Conservation (phyloP, 2,888 invertebrate genomes). For the Ophioninae sp. region DNA sequence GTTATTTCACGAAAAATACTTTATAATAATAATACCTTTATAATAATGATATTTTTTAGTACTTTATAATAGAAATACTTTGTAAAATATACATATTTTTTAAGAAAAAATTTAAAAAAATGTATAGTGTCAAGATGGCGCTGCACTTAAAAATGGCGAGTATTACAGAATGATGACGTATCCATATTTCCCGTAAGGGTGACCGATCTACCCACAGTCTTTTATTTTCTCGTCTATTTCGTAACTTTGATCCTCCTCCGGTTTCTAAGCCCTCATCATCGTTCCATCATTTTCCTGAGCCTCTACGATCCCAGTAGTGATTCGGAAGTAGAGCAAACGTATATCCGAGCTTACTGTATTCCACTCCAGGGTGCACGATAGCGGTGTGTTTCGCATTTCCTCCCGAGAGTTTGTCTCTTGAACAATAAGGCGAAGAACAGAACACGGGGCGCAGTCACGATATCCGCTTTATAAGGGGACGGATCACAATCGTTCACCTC, state of each 20-base stretch:
- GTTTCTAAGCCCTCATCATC: background rate
- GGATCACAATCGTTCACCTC: slow-evolving; percentile 8
- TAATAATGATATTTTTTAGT: too few relatives aligned
- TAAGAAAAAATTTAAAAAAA: too few relatives aligned
- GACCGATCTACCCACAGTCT: background rate
- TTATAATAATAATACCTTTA: too few relatives aligned
- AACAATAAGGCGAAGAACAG: slow-evolving; percentile 2
- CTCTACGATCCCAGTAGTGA: background rate
- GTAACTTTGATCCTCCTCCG: background rate
- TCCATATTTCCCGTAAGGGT: background rate
- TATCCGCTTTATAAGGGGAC: slow-evolving; percentile 12
- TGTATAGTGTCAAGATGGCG: too few relatives aligned
- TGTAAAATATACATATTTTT: too few relatives aligned
- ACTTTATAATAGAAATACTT: too few relatives aligned
- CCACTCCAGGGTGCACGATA: background rate
- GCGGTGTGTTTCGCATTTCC: slow-evolving; percentile 12
- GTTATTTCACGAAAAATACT: too few relatives aligned
- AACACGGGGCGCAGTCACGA: background rate
- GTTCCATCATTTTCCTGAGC: background rate
- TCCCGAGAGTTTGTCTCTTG: background rate
- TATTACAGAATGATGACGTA: background rate
- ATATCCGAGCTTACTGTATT: background rate
- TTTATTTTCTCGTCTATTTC: background rate
- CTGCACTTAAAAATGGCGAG: background rate
- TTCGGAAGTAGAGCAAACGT: background rate